These are phyloP conservation scores for Petrolisthes manimaculis DNA, from an alignment of 2,888 invertebrate genomes.

Conservation along the genomic window DNA sequence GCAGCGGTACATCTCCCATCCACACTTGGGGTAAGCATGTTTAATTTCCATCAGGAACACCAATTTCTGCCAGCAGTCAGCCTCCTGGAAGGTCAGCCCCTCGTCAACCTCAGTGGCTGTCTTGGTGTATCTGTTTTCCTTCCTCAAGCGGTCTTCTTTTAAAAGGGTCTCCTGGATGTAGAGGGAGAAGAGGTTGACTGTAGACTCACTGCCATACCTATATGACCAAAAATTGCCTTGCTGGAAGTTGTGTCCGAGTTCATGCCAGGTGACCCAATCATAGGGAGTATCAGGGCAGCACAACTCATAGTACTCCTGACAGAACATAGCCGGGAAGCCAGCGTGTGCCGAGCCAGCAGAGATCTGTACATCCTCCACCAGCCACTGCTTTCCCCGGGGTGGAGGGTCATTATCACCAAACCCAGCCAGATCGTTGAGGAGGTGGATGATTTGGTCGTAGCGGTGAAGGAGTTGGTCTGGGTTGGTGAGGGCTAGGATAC, in stretches of 20 bases:
- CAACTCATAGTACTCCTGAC: slow-evolving; percentile 27
- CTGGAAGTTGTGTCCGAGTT: slow-evolving; percentile 48
- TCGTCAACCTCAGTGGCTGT: slow-evolving; percentile 33
- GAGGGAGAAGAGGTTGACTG: slow-evolving; percentile 46
- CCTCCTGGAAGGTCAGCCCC: slow-evolving; percentile 32
- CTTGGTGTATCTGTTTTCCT: slow-evolving; percentile 29
- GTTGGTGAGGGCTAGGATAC: background rate
- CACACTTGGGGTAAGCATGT: slow-evolving; percentile 25
- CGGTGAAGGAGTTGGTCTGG: slow-evolving; percentile 11
- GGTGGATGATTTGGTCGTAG: slow-evolving; percentile 25
- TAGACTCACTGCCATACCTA: slow-evolving; percentile 40
- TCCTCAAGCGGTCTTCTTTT: slow-evolving; percentile 31
- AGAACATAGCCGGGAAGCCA: slow-evolving; percentile 44
- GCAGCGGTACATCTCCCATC: slow-evolving; percentile 36
- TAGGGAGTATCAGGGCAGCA: slow-evolving; percentile 19
- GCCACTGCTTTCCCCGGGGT: slow-evolving; percentile 38
- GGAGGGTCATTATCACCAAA: slow-evolving; percentile 28
- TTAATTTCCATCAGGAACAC: slow-evolving; percentile 50
- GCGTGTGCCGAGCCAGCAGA: slow-evolving; percentile 37
- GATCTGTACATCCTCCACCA: slow-evolving; percentile 42
- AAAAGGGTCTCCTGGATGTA: slow-evolving; percentile 35
- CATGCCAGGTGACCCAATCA: slow-evolving; percentile 46
- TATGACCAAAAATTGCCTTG: slow-evolving; percentile 33
- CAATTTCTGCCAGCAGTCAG: slow-evolving; percentile 32
- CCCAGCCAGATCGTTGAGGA: slow-evolving; percentile 23